These are phyloP conservation scores for Timandra comae DNA, from an alignment of 2,888 invertebrate genomes.

Conservation along the genomic window DNA sequence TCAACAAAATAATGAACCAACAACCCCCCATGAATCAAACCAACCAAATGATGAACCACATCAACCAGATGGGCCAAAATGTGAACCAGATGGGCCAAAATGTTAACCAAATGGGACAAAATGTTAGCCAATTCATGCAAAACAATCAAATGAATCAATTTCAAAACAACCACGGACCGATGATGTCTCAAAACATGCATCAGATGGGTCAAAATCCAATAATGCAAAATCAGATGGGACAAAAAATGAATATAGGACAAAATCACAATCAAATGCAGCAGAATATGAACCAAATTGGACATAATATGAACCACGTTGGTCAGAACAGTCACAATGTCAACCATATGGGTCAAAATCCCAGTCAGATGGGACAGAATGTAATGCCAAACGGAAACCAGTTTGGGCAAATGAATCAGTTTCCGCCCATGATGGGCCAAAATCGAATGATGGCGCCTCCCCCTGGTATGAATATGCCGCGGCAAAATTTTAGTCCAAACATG, in stretches of 20 bases:
- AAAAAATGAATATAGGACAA: constrained; percentile 11
- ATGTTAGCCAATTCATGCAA: constrained; percentile 35
- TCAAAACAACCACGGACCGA: constrained; percentile 33
- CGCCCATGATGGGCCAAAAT: constrained; percentile 55
- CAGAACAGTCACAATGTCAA: constrained; percentile 26
- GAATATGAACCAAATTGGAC: constrained; percentile 35
- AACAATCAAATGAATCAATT: constrained; percentile 31
- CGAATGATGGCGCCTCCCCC: constrained; percentile 62
- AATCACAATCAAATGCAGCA: constrained; percentile 25
- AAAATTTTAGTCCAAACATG: constrained; percentile 55
- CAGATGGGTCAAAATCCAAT: constrained; percentile 39
- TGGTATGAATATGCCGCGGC: constrained; percentile 55
- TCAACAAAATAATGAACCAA: constrained; percentile 45
- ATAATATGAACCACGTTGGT: constrained; percentile 31
- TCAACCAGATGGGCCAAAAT: constrained; percentile 24
- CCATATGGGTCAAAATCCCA: constrained; percentile 23
- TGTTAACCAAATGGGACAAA: constrained; percentile 26
- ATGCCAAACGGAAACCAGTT: constrained; percentile 58
- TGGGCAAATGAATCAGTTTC: constrained; percentile 50
- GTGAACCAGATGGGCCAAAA: constrained; percentile 24
- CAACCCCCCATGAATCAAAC: constrained; percentile 29
- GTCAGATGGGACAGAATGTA: constrained; percentile 27
- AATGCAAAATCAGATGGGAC: constrained; percentile 21
- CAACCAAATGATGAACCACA: constrained; percentile 23
- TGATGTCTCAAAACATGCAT: constrained; percentile 31